phyloP scores from a whole-genome alignment of 2,797 vertebrate species.

The Benthosema pterotum region DNA sequence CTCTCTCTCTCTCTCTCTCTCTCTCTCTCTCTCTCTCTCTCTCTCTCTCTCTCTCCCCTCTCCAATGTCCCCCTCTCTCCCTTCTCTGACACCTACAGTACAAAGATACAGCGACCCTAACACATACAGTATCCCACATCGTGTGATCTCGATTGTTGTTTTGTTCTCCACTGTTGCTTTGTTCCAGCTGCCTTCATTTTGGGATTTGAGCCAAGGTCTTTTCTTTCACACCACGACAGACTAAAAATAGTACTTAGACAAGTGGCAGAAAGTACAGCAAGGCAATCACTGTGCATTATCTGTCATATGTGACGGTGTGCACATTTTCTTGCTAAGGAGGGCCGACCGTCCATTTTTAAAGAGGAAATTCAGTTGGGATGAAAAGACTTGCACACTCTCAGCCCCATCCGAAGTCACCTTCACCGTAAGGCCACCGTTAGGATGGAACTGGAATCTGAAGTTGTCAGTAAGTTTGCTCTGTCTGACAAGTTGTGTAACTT shows the following conservation, averaged over 20 bases:
- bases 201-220: conserved; percentile 71
- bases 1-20: no score
- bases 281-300: conserved; percentile 43
- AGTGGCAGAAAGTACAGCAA: conserved; percentile 63
- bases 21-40: no score
- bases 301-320: conserved; percentile 42
- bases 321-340: background rate
- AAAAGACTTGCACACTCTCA: conserved; percentile 9
- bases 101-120: background rate
- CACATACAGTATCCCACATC: background rate
- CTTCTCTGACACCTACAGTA: background rate
- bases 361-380: conserved; percentile 19
- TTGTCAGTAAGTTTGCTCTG: conserved; percentile 10
- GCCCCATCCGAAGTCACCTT: background rate
- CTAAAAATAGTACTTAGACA: conserved; percentile 72
- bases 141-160: conserved; percentile 62
- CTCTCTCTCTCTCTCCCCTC: no score
- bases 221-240: conserved; percentile 59
- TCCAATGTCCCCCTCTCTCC: no score
- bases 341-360: conserved; percentile 18
- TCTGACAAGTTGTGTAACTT: conserved; percentile 17
- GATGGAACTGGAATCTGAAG: conserved; percentile 7
- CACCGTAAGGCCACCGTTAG: conserved; percentile 21
- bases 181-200: conserved; percentile 76
- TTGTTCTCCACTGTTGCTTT: conserved; percentile 66